Conservation (phyloP, 2,888 invertebrate genomes). For the Chrysolina haemoptera region DNA sequence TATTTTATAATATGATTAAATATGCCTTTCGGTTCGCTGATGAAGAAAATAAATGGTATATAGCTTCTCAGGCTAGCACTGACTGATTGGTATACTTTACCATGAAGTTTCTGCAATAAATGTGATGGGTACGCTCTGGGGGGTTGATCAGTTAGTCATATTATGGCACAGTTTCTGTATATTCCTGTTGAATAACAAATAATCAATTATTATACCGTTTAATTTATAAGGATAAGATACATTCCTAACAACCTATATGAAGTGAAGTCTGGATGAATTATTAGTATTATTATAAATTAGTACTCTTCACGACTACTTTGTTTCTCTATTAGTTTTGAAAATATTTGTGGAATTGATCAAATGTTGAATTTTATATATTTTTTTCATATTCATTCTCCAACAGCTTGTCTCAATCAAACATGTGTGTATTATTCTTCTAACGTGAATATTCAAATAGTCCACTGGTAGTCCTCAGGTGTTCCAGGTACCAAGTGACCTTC, state of each 20-base stretch:
- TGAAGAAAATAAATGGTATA: not conserved
- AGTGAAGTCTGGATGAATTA: not conserved
- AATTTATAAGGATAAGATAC: too few species aligned
- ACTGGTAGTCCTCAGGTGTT: too few species aligned
- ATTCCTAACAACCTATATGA: not conserved
- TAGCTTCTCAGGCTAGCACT: not conserved
- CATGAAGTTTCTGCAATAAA: slow-evolving; percentile 6
- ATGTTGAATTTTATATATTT: too few species aligned
- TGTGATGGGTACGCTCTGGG: not conserved
- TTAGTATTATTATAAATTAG: not conserved
- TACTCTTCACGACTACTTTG: too few species aligned
- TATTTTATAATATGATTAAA: not conserved
- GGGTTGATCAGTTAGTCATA: not conserved
- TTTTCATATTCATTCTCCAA: too few species aligned
- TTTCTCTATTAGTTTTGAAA: too few species aligned
- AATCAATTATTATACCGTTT: not conserved
- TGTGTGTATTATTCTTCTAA: too few species aligned
- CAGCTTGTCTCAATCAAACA: too few species aligned
- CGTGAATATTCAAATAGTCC: too few species aligned
- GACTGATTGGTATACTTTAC: slow-evolving; percentile 1
- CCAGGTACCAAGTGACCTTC: too few species aligned
- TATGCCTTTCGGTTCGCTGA: not conserved
- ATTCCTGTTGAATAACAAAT: not conserved
- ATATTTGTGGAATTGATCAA: too few species aligned
- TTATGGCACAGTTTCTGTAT: not conserved